Percentiles rank a stretch among this genome's conserved stretches.
phyloP scores from a whole-genome alignment of 2,888 invertebrate genomes.

The Volucella inflata region DNA sequence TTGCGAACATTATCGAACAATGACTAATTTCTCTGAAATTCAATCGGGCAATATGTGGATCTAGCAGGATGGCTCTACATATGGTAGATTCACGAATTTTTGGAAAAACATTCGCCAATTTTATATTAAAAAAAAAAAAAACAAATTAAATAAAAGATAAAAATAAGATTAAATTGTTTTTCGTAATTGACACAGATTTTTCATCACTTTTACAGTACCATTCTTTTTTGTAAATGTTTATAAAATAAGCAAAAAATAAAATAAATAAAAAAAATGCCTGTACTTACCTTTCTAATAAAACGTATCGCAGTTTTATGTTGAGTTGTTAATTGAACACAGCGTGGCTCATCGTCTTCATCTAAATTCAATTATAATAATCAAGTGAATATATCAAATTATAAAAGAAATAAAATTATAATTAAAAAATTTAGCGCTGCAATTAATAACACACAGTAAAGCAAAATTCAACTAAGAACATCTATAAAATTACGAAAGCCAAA shows the following conservation, averaged over 20 bases:
- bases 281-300: slow-evolving; percentile 93
- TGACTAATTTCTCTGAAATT: too few relatives aligned
- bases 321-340: slow-evolving; percentile 92
- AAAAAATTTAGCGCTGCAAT: neutral
- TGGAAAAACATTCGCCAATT: neutral
- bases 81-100: neutral
- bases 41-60: too few relatives aligned
- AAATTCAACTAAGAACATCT: neutral
- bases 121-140: neutral
- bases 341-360: slow-evolving; percentile 93
- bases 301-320: slow-evolving; percentile 95
- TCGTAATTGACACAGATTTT: slow-evolving; percentile 32
- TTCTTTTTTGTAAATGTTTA: slow-evolving; percentile 12
- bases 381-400: slow-evolving; percentile 27
- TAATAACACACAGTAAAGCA: neutral
- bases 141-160: neutral
- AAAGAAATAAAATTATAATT: neutral
- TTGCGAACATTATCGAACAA: too few relatives aligned
- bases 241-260: neutral
- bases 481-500: neutral
- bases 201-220: neutral
- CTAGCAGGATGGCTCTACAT: too few relatives aligned
- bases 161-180: neutral
- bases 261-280: slow-evolving; percentile 19
- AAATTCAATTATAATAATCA: slow-evolving; percentile 46